Conservation (phyloP, 1,140 invertebrate genomes). For the Heterodera schachtii region DNA sequence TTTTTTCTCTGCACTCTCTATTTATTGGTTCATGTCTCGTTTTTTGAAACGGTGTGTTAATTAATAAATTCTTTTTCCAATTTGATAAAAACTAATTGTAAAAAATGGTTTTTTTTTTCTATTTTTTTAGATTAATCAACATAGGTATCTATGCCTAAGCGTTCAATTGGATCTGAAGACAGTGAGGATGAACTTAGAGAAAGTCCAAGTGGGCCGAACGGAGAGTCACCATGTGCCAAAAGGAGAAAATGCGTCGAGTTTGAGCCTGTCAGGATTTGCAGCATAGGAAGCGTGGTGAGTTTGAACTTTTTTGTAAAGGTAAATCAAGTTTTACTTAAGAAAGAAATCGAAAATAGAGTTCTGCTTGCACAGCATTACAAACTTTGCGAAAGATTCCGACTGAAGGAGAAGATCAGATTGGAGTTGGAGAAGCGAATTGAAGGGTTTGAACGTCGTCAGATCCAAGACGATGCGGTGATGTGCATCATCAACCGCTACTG, state of each 20-base stretch:
- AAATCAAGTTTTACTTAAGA: constrained; percentile 31
- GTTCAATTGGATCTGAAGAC: constrained; percentile 35
- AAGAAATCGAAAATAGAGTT: constrained; percentile 44
- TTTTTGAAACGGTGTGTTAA: too few species aligned
- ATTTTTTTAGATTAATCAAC: background rate
- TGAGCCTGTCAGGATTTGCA: constrained; percentile 42
- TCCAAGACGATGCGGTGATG: constrained; percentile 69
- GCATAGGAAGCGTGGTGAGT: constrained; percentile 45
- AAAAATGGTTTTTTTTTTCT: background rate
- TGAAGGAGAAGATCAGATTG: constrained; percentile 42
- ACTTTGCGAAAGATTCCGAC: constrained; percentile 46
- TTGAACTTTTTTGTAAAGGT: background rate
- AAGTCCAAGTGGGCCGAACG: constrained; percentile 20
- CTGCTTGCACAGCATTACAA: constrained; percentile 48
- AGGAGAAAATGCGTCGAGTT: constrained; percentile 38
- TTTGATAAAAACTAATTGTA: too few species aligned
- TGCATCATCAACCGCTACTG: constrained; percentile 70
- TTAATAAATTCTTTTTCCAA: too few species aligned
- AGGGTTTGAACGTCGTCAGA: constrained; percentile 68
- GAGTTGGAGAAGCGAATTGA: constrained; percentile 67
- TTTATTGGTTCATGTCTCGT: too few species aligned
- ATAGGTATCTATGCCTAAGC: constrained; percentile 33
- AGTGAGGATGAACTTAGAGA: constrained; percentile 37
- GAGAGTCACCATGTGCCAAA: constrained; percentile 21
- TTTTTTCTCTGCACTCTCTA: too few species aligned